These are phyloP conservation scores for Oreochromis niloticus DNA, from an alignment of 2,113 vertebrate species.

Conservation along the genomic window DNA sequence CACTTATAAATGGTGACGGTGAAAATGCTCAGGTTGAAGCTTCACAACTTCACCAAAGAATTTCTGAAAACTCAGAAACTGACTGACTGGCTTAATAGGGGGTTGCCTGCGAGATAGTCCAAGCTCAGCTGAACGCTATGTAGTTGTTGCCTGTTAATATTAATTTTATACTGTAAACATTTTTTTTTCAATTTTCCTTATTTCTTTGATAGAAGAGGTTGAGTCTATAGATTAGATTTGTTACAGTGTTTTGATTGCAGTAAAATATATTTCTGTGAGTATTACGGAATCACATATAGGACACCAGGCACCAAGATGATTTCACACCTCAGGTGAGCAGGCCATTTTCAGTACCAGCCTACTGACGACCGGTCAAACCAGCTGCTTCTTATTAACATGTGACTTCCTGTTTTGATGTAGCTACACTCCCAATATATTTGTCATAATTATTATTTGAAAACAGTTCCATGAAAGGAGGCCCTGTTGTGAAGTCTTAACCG, in stretches of 20 bases:
- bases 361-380: not conserved
- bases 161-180: not conserved
- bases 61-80: not conserved
- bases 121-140: not conserved
- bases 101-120: not conserved
- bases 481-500: not conserved
- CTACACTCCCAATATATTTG: not conserved
- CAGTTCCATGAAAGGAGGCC: not conserved
- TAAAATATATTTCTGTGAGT: not conserved
- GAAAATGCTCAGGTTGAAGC: not conserved
- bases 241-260: not conserved
- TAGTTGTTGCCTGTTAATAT: not conserved
- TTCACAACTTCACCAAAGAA: not conserved
- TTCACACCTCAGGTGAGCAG: not conserved
- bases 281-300: not conserved
- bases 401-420: not conserved
- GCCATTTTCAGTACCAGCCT: not conserved
- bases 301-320: not conserved
- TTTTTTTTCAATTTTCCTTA: not conserved
- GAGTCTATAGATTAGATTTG: not conserved
- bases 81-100: not conserved
- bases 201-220: not conserved
- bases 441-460: not conserved
- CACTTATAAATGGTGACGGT: not conserved
- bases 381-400: not conserved